Base-by-base conservation (phyloP, 2,888 invertebrate genomes). In the Salpingus planirostris region DNA sequence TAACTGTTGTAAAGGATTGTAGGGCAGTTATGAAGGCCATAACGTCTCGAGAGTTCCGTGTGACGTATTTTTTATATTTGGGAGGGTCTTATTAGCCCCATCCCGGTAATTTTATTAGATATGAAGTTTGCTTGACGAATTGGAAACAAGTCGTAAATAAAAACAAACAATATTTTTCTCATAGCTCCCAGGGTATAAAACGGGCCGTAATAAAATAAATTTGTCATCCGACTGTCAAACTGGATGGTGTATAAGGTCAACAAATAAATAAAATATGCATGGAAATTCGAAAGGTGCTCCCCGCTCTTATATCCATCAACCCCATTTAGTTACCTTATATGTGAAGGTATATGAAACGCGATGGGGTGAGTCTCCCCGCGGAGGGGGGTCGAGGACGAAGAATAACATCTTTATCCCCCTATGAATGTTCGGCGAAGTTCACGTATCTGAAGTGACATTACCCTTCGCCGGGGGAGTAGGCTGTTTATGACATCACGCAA, bases 401-500 rank as follows among this genome's bases (percentile, higher is more conserved):
- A 28, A 32, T 39, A 39, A 35, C 32, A 29, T 39, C 35, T 39
- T 39, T 35, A 35, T 39, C 36, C 36, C 35, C 23, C 33, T 34
- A 34, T 38, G 26, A 24, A n/a, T n/a, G 29, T 27, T 29, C 11
- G n/a, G n/a, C 30, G 36, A 42, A 39, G 41, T 47, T 36, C 43
- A 49, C 47, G 47, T 47, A 49, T 43, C 43, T 39, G 38, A 39
- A 37, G 41, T 42, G 43, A 46, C 46, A 45, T 47, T 46, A 49
- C 43, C 39, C 44, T 40, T 31, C 39, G 44, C 39, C 43, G 43
- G 43, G 46, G 49, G 50, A 47, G 38, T 43, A 36, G 40, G 40
- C 35, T 31, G 49, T 63, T 64, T 62, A 64, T 58, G 61, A 56
- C 57, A 54, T 62, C 63, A 64, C 62, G 62, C 62, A 62, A 61